Base-by-base conservation (phyloP, 2,797 vertebrate genomes). In the Rhinichthys osculus region DNA sequence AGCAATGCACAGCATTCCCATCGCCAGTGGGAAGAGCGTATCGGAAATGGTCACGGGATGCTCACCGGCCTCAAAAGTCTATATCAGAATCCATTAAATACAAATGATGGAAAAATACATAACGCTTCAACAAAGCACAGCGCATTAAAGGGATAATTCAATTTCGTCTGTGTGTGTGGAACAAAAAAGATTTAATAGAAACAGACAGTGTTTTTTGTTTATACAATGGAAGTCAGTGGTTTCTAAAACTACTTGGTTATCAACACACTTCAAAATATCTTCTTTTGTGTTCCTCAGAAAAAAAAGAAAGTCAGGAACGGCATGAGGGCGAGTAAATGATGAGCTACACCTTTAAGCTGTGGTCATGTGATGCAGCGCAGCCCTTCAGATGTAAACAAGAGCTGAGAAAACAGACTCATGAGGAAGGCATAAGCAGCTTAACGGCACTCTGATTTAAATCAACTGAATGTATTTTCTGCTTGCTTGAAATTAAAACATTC, bases 321-420 rank as follows among this genome's bases (percentile, higher is more conserved):
- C 23, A 44, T 44, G 42, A 44, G 42, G 42, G 19, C 5, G 35
- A 10, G 35, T 54, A 54, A 2, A 19, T 54, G 5, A 54, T 7
- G 35, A 72, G 27, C 70, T n/a, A 5, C 9, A 2, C 69, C 21
- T 21, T 54, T 52, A 70, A 38, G 47, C 47, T 81, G 9, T 54
- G 52, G 67, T 82, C 69, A 59, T 57, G 69, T 82, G 81, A 42
- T n/a, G 47, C 19, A 67, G 19, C 44, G 38, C 30, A 35, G 30
- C n/a, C 47, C 14, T 42, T 57, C 35, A 19, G n/a, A 82, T 40
- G 38, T 82, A 72, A 82, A 44, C 80, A 50, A 74, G 70, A n/a
- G 13, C 40, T 44, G 42, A 74, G 21, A 52, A 30, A 57, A 71
- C 52, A 57, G 35, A 30, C 23, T 69, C 10, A 70, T 35, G 38